Percentiles rank a stretch among this genome's conserved stretches.
These are phyloP conservation scores for Argyrosomus regius DNA, from an alignment of 2,797 vertebrate genomes.

Conservation along the genomic window DNA sequence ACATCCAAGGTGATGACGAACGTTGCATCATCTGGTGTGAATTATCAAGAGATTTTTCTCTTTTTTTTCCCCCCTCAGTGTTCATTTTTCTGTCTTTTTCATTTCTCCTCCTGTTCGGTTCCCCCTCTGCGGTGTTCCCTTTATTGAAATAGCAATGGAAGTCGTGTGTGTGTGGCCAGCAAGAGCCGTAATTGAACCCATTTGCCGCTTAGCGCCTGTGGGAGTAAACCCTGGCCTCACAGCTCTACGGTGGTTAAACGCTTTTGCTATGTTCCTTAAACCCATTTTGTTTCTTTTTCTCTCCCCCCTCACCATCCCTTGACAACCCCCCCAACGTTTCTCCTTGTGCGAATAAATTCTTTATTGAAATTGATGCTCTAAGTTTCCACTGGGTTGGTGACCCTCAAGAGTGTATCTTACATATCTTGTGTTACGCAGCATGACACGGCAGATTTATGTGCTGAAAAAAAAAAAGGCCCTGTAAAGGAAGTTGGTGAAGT, in stretches of 20 bases:
- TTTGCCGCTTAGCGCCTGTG: slow-evolving; percentile 87
- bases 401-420: slow-evolving; percentile 55
- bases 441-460: slow-evolving; percentile 75
- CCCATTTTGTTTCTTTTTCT: slow-evolving; percentile 75
- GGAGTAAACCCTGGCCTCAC: slow-evolving; percentile 82
- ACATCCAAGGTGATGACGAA: slow-evolving; percentile 74
- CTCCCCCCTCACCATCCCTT: slow-evolving; percentile 31
- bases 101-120: slow-evolving; percentile 77
- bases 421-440: slow-evolving; percentile 68
- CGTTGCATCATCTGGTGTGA: slow-evolving; percentile 83
- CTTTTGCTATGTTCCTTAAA: slow-evolving; percentile 83
- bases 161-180: slow-evolving; percentile 81
- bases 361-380: slow-evolving; percentile 76
- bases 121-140: slow-evolving; percentile 71
- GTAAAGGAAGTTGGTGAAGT: slow-evolving; percentile 65
- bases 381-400: slow-evolving; percentile 70
- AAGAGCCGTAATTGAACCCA: slow-evolving; percentile 88
- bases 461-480: not conserved
- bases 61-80: slow-evolving; percentile 43
- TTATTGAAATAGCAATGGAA: slow-evolving; percentile 83
- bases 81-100: slow-evolving; percentile 79
- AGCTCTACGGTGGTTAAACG: slow-evolving; percentile 79
- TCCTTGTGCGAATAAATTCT: slow-evolving; percentile 63
- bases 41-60: slow-evolving; percentile 75
- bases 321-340: slow-evolving; percentile 42